Evolutionary conservation across 2,888 invertebrate species (phyloP).

Genomic region (Drosophila neonasuta): DNA sequence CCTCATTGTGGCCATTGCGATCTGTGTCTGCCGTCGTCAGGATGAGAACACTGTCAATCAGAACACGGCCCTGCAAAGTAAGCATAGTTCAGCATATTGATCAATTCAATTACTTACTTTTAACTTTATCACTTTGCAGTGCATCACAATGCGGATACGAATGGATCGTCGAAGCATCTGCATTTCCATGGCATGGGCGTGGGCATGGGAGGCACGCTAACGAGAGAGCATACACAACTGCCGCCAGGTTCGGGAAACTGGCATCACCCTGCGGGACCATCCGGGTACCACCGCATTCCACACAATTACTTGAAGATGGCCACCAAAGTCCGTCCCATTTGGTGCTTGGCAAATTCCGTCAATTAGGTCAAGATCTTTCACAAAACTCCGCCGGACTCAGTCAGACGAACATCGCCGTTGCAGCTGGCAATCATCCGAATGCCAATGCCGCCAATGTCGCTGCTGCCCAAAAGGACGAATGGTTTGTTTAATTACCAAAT

Average conservation of each 20-base stretch:
- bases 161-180: conserved; percentile 86
- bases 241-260: conserved; percentile 93
- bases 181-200: conserved; percentile 79
- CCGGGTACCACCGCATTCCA: conserved; percentile 83
- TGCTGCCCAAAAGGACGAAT: conserved; percentile 93
- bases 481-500: conserved; percentile 87
- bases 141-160: conserved; percentile 85
- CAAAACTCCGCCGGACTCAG: conserved; percentile 83
- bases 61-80: conserved; percentile 83
- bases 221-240: conserved; percentile 84
- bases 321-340: conserved; percentile 95
- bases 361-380: conserved; percentile 83
- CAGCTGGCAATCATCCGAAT: conserved; percentile 76
- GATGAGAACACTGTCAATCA: conserved; percentile 78
- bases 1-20: conserved; percentile 87
- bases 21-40: conserved; percentile 89
- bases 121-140: conserved; percentile 59
- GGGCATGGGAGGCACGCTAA: conserved; percentile 83
- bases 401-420: conserved; percentile 75
- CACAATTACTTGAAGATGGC: conserved; percentile 84
- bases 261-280: conserved; percentile 94
- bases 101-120: neutral
- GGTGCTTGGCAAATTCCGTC: conserved; percentile 93
- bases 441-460: conserved; percentile 66
- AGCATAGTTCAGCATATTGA: conserved; percentile 36